Evolutionary conservation across 2,113 vertebrate genomes (phyloP).

Genomic region (Anhinga rufa): DNA sequence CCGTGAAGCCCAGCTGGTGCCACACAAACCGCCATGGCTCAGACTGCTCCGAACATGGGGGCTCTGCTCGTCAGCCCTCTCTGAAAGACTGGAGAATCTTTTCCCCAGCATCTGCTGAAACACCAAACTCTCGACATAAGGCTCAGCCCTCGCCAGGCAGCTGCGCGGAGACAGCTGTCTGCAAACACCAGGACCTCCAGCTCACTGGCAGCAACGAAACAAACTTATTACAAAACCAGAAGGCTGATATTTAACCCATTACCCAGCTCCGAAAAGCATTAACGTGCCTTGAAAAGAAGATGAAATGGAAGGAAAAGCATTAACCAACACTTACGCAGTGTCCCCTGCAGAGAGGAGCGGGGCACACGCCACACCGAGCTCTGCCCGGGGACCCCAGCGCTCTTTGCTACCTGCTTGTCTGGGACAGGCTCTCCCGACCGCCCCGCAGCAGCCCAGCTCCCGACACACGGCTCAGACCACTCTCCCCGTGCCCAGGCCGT

Average conservation of each 20-base stretch:
- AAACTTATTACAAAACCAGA: slow-evolving; percentile 3
- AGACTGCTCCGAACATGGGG: accelerated
- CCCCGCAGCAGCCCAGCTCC: neutral
- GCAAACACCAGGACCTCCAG: neutral
- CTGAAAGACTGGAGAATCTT: neutral
- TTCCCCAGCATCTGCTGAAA: neutral
- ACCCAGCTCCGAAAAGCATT: neutral
- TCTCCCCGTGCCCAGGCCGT: neutral
- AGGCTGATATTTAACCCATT: slow-evolving; percentile 32
- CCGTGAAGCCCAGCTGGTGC: neutral
- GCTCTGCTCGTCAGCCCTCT: neutral
- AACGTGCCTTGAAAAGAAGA: neutral
- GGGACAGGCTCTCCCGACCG: neutral
- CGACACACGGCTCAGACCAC: neutral
- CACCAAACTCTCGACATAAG: neutral
- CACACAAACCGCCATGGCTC: neutral
- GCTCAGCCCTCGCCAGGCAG: neutral
- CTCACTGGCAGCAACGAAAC: neutral
- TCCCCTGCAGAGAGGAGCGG: neutral
- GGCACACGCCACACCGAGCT: neutral
- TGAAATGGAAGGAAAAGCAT: neutral
- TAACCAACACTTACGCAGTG: neutral
- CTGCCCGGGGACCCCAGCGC: accelerated
- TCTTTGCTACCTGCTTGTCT: neutral
- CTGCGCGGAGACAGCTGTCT: neutral